Conservation (phyloP, 1,140 invertebrate genomes). For the Euschistus heros region DNA sequence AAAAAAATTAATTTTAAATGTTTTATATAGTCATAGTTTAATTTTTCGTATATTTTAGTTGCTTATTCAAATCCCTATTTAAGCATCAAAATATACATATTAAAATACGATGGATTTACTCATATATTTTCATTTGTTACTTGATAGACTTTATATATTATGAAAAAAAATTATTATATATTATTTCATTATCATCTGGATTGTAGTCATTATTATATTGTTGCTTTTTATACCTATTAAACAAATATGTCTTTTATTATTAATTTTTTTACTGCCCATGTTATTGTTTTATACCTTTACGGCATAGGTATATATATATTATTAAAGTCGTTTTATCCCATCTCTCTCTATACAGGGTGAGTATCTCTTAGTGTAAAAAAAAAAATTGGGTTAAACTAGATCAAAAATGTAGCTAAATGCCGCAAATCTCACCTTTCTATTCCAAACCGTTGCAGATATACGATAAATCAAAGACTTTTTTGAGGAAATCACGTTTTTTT, state of each 20-base stretch:
- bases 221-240: slow-evolving; percentile 31
- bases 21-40: slow-evolving; percentile 10
- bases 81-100: neutral
- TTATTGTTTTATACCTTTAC: too few species aligned
- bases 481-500: too few species aligned
- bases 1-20: too few species aligned
- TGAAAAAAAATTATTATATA: slow-evolving; percentile 13
- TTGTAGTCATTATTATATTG: slow-evolving; percentile 27
- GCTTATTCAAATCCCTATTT: slow-evolving; percentile 12
- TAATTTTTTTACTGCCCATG: slow-evolving; percentile 13
- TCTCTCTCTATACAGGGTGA: too few species aligned
- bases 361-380: too few species aligned
- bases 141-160: slow-evolving; percentile 15
- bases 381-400: too few species aligned
- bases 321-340: too few species aligned
- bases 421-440: too few species aligned
- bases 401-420: too few species aligned
- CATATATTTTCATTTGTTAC: slow-evolving; percentile 14
- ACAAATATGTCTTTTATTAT: slow-evolving; percentile 24
- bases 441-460: too few species aligned
- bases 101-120: neutral
- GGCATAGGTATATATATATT: too few species aligned
- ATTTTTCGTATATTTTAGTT: slow-evolving; percentile 4
- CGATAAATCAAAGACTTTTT: too few species aligned
- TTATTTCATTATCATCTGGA: slow-evolving; percentile 23